A percentile compares a stretch with the other conserved stretches of the same genome.
Conservation (phyloP, 64 coral and sea anemone species). For the Cladopsammia gracilis region DNA sequence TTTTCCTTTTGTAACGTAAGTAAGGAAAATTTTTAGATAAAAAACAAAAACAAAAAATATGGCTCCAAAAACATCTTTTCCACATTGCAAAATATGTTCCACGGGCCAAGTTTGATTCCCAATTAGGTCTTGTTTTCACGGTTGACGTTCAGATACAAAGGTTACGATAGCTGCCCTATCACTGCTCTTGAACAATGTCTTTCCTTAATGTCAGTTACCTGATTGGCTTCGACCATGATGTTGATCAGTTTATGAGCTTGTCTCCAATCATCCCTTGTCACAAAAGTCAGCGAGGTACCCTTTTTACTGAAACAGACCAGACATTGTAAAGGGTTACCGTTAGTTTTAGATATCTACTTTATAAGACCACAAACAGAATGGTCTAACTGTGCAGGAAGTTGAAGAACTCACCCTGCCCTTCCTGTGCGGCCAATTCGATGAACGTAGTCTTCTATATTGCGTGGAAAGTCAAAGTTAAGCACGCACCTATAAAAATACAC, state of each 20-base stretch:
- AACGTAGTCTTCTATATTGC: constrained; percentile 97
- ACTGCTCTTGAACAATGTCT: no score
- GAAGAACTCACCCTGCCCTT: constrained; percentile 83
- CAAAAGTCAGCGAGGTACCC: constrained; percentile 88
- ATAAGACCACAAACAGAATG: background rate
- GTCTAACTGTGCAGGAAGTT: background rate
- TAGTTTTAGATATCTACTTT: no score
- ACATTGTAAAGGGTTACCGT: background rate
- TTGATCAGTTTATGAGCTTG: constrained; percentile 93
- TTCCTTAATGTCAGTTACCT: constrained; percentile 39
- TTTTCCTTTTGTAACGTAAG: no score
- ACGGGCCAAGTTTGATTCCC: no score
- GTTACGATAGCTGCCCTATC: no score
- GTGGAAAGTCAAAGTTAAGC: constrained; percentile 95
- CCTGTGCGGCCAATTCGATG: constrained; percentile 96
- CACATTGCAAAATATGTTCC: no score
- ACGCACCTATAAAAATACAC: constrained; percentile 76
- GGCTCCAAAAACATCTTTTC: no score
- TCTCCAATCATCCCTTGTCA: constrained; percentile 94
- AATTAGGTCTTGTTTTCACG: no score
- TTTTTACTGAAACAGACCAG: constrained; percentile 60
- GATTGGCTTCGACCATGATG: constrained; percentile 91
- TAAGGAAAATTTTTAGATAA: no score
- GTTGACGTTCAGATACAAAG: no score
- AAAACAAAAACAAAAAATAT: no score